Percentiles rank a stretch among this genome's conserved stretches.
phyloP scores from a whole-genome alignment of 2,797 vertebrate species.

The Hapalemur alaotrensis region DNA sequence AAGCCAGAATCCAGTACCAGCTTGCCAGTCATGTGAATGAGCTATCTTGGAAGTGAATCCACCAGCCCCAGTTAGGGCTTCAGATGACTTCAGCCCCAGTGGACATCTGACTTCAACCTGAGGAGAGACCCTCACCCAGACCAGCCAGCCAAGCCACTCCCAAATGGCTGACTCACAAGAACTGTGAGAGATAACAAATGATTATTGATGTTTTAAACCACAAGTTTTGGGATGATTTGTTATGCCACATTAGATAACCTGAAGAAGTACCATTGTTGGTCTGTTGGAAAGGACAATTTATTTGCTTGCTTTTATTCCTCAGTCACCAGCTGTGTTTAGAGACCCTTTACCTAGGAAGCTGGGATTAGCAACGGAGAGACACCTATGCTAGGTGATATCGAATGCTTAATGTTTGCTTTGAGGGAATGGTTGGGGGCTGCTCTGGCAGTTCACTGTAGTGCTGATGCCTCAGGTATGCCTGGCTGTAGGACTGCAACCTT shows the following conservation, averaged over 20 bases:
- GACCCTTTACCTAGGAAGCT: not conserved
- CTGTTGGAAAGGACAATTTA: slow-evolving; percentile 33
- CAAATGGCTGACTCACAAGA: slow-evolving; percentile 9
- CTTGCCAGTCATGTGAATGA: not conserved
- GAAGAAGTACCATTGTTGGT: slow-evolving; percentile 16
- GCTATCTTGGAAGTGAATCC: not conserved
- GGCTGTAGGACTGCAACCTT: not conserved
- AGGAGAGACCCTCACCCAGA: not conserved
- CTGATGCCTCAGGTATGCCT: not conserved
- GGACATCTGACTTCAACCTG: not conserved
- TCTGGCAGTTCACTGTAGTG: not conserved
- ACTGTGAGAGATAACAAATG: slow-evolving; percentile 15
- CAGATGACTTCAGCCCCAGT: not conserved
- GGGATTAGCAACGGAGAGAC: not conserved
- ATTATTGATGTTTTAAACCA: slow-evolving; percentile 40
- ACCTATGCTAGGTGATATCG: not conserved
- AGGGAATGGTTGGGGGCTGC: not conserved
- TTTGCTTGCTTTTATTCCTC: slow-evolving; percentile 39
- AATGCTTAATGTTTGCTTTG: slow-evolving; percentile 10
- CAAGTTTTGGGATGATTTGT: slow-evolving; percentile 27
- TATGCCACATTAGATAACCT: slow-evolving; percentile 3
- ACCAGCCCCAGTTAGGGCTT: not conserved
- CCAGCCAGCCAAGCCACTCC: not conserved
- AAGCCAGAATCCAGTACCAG: not conserved
- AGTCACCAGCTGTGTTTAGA: slow-evolving; percentile 5